Evolutionary conservation across 2,888 invertebrate species (phyloP).

Genomic region (Podabrus alpinus): DNA sequence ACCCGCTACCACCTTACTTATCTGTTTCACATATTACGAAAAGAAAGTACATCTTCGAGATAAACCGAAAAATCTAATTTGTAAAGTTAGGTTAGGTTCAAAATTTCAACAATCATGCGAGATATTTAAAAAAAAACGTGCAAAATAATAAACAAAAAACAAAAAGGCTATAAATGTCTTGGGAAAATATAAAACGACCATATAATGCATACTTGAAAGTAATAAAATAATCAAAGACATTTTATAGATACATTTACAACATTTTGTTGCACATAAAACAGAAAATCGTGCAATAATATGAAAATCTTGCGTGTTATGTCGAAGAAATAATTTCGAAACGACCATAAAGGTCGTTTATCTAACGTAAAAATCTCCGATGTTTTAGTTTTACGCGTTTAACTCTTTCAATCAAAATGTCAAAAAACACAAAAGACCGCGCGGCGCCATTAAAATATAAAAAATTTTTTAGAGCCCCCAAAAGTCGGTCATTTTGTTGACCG

Average conservation of each 20-base stretch:
- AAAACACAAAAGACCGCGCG: not conserved
- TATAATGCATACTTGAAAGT: slow-evolving; percentile 7
- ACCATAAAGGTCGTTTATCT: not conserved
- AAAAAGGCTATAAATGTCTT: slow-evolving; percentile 20
- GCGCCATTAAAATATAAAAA: not conserved
- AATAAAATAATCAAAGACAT: slow-evolving; percentile 25
- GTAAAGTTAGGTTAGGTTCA: not conserved
- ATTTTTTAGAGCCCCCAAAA: not conserved
- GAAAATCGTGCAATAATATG: not conserved
- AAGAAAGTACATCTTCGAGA: not conserved
- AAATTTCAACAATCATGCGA: not conserved
- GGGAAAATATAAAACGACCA: slow-evolving; percentile 24
- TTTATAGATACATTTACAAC: slow-evolving; percentile 27
- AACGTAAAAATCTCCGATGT: not conserved
- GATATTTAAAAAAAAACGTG: not conserved
- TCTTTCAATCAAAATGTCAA: not conserved
- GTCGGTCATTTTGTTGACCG: not conserved
- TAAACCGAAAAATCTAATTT: not conserved
- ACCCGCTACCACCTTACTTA: not conserved
- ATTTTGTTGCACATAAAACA: slow-evolving; percentile 25
- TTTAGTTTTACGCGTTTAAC: not conserved
- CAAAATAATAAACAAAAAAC: slow-evolving; percentile 5
- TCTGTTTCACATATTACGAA: not conserved
- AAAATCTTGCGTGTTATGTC: not conserved
- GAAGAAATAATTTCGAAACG: not conserved